Conservation (phyloP, 64 coral and sea anemone species). For the Hydrozoanthus tunicans region DNA sequence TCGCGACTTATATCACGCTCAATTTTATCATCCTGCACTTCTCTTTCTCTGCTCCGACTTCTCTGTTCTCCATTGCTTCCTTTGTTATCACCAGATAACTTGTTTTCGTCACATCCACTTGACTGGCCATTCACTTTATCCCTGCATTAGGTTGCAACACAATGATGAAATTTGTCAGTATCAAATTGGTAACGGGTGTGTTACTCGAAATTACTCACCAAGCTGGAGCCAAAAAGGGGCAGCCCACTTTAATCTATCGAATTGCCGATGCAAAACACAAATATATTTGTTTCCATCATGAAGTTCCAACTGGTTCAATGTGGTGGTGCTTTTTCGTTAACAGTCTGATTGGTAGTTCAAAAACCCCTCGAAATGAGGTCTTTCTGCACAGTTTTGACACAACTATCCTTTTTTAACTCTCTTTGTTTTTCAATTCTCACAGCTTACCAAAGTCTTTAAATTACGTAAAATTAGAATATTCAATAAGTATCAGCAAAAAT, state of each 20-base stretch:
- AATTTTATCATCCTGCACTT: conserved; percentile 36
- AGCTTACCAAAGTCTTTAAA: neutral
- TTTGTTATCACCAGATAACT: neutral
- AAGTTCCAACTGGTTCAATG: neutral
- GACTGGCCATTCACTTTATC: conserved; percentile 49
- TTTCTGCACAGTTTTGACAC: too few species aligned
- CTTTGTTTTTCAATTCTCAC: neutral
- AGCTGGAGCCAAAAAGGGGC: conserved; percentile 37
- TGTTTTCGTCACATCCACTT: neutral
- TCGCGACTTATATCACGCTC: conserved; percentile 42
- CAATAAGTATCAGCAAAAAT: neutral
- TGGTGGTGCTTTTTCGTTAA: too few species aligned
- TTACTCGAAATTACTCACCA: conserved; percentile 54
- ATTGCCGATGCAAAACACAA: conserved; percentile 26
- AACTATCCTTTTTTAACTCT: neutral
- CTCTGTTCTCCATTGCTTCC: neutral
- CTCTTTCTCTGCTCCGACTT: conserved; percentile 7
- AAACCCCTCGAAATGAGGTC: too few species aligned
- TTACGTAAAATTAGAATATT: neutral
- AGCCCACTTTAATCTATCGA: conserved; percentile 2
- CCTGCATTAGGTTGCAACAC: conserved; percentile 49
- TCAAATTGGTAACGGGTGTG: neutral
- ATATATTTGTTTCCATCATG: conserved; percentile 8
- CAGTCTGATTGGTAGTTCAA: too few species aligned
- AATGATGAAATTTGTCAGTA: conserved; percentile 57